Base-by-base conservation (phyloP, 2,888 invertebrate species). In the Neoitamus cyanurus region DNA sequence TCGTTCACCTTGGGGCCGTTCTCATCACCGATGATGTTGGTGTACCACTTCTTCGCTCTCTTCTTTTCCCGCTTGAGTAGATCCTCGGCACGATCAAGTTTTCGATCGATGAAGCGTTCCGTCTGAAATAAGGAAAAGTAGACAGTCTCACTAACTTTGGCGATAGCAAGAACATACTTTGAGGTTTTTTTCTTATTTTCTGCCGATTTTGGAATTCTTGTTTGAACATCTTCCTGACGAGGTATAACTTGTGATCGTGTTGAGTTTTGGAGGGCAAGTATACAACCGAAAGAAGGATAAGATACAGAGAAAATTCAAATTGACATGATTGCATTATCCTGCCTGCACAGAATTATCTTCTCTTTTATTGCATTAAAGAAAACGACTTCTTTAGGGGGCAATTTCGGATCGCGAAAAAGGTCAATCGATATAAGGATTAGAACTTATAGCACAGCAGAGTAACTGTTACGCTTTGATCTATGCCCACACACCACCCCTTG, bases 71-170 rank as follows among this genome's bases (percentile, higher is more conserved):
- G 94, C 91, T 94, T 95, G 86, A 96, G 88, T 85, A 94, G 89
- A 88, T 94, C 94, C 91, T 96, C 96, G 83, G 96, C 96, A 92
- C 95, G 95, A 89, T 96, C 95, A 87, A 96, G 88, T 92, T 97
- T 96, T 87, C 94, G 94, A 90, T 97, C 96, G 87, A 97, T 94
- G 92, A 92, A 96, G 90, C 95, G 93, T 91, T 95, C 97, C 88
- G 96, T 94, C 96, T 97, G 92, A 75, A 93, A 90, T 20, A 11
- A n/a, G 20, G 20, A 83, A 42, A 70, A 42, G 84, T 77, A 83
- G 80, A 77, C 77, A 72, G 46, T 77, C 72, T 69, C 9, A 37
- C 70, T 48, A 25, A 48, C 34, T 73, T 77, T 30, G n/a, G 46
- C 20, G 6, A 58, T 9, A 15, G n/a, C n/a, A 36, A 5, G 31